Percentiles rank a stretch among this genome's conserved stretches.
Conservation (phyloP, 2,113 vertebrate genomes). For the Sapayoa aenigma region DNA sequence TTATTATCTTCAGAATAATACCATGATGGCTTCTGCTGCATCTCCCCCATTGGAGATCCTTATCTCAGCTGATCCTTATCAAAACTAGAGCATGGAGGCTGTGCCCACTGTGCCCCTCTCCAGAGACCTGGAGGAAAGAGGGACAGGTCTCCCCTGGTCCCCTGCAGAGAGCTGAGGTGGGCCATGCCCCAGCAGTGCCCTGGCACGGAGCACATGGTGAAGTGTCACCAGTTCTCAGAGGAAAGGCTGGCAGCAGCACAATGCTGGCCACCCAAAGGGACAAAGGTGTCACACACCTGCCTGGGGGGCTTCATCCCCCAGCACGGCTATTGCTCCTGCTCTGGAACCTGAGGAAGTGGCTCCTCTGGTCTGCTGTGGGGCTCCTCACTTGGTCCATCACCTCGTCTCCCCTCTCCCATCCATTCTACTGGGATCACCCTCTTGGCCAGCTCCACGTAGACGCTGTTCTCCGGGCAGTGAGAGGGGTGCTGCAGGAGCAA, state of each 20-base stretch:
- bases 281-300: neutral
- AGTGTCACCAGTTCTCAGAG: neutral
- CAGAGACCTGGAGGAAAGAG: neutral
- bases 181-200: neutral
- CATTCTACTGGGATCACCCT: slow-evolving; percentile 16
- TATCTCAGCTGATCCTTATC: neutral
- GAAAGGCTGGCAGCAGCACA: neutral
- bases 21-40: accelerated
- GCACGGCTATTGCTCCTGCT: neutral
- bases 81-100: neutral
- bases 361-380: neutral
- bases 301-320: neutral
- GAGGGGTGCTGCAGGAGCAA: slow-evolving; percentile 18
- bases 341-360: neutral
- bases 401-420: neutral
- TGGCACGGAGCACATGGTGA: accelerated
- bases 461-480: neutral
- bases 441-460: slow-evolving; percentile 47
- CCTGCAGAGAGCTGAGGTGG: neutral
- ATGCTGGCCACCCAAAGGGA: accelerated
- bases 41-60: neutral
- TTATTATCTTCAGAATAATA: slow-evolving; percentile 11
- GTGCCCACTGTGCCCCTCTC: neutral
- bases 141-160: neutral
- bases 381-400: neutral